Base-by-base conservation (phyloP, 2,113 vertebrate species). In the Ibidorhyncha struthersii region DNA sequence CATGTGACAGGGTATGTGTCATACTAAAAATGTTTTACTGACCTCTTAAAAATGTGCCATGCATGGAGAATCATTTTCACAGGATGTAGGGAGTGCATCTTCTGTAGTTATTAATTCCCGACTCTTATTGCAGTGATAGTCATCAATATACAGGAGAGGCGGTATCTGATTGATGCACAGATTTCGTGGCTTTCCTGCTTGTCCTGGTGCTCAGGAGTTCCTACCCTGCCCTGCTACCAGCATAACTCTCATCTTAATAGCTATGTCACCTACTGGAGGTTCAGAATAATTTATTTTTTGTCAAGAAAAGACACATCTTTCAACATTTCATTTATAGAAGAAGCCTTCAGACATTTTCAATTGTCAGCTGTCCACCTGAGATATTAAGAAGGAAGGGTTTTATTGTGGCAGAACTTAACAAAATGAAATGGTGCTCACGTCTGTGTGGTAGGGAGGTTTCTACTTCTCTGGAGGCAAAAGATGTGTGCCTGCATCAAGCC, bases 11-110 rank as follows among this genome's bases (percentile, higher is more conserved):
- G 12, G 50, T 43, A 2, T 62, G 3, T 90, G 74, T 92, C 6
- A 1, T 80, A 73, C 71, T 93, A 55, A 90, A 94, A 95, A 66
- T 90, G 77, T 92, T 96, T 94, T 96, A 81, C 45, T 93, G 71
- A 74, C 53, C 59, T 94, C 82, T 70, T 88, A 45, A 90, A 92
- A 84, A 88, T 83, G 62, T 91, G 85, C 62, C 9, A 21, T 41
- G 74, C 74, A 81, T 63, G 32, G 82, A 87, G 27, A 88, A 71
- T 91, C 21, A 56, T 91, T 93, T 95, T 87, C 73, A 38, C 8
- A 72, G 84, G 58, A n/a, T 74, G 14, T 29, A 80, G 67, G 62
- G 58, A 83, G 30, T 25, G n/a, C 34, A 29, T 92, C 82, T 94
- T 92, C 40, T 73, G 34, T 70, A 66, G 36, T 93, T 97, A 86